Percentiles rank a stretch among this genome's conserved stretches.
Evolutionary conservation across 2,797 vertebrate genomes (phyloP).

Genomic region (Sphaeramia orbicularis): DNA sequence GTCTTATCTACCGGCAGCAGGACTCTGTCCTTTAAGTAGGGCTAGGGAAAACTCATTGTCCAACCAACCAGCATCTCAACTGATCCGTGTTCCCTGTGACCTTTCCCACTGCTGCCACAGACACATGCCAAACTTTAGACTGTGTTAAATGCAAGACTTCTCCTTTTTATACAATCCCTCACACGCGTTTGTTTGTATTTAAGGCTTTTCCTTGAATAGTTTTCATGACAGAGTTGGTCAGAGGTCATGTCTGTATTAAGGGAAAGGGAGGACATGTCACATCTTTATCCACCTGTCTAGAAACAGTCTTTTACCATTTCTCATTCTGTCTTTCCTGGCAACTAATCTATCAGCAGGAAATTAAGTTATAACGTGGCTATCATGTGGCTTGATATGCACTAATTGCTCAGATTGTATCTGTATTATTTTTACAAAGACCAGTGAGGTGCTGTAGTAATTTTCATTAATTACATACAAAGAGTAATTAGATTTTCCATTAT

Average conservation of each 20-base stretch:
- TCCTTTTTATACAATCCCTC: conserved; percentile 46
- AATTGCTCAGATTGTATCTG: conserved; percentile 87
- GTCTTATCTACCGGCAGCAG: conserved; percentile 85
- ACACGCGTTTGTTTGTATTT: conserved; percentile 4
- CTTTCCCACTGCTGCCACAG: conserved; percentile 76
- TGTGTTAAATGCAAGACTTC: conserved; percentile 61
- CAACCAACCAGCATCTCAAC: conserved; percentile 81
- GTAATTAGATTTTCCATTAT: conserved; percentile 87
- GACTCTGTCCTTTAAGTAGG: conserved; percentile 82
- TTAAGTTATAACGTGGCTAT: conserved; percentile 85
- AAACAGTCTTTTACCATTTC: conserved; percentile 24
- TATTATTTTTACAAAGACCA: conserved; percentile 82
- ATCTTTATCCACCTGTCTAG: conserved; percentile 20
- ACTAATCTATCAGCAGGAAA: conserved; percentile 83
- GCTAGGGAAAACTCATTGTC: conserved; percentile 82
- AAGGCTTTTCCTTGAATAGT: neutral
- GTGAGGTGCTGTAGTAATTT: conserved; percentile 83
- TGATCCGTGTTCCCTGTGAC: conserved; percentile 83
- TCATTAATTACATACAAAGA: conserved; percentile 86
- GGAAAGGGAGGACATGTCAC: conserved; percentile 1
- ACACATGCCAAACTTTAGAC: conserved; percentile 67
- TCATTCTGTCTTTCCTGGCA: conserved; percentile 41
- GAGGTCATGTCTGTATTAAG: conserved; percentile 23
- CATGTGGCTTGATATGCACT: conserved; percentile 82
- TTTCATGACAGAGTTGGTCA: conserved; percentile 17